Base-by-base conservation (phyloP, 2,797 vertebrate species). In the Triplophysa bombifrons region DNA sequence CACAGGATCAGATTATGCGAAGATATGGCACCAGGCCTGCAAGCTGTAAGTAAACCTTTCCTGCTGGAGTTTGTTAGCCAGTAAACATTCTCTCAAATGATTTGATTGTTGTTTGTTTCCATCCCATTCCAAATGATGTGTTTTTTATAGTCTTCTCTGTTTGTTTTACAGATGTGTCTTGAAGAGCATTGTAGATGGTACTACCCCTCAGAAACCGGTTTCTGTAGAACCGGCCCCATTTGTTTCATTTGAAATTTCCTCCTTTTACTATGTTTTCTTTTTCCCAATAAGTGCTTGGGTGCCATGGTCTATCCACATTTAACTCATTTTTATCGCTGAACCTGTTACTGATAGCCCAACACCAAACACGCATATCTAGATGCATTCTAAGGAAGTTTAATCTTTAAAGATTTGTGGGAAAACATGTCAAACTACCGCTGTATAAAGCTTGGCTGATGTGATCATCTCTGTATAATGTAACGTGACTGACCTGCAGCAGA, bases 1-100 rank as follows among this genome's bases (percentile, higher is more conserved):
- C 96, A 92, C 96, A 97, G 92, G 96, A 97, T 92, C 96, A 97
- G 93, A 97, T 97, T 85, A 97, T 97, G 95, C 94, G 95, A 93
- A 94, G 95, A 93, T 97, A 96, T 70, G 96, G 96, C 48, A 94
- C 95, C 87, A 92, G 96, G 87, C 95, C 96, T 86, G 94, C 96
- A 83, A 97, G 96, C 92, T 97, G 96, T 97, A 87, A 93, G 95
- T 10, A 1, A 67, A 16, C 41, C 60, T 41, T 38, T 27, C 58
- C 56, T 53, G 0, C 41, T 14, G 34, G 17, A 19, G 27, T 2
- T 41, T 64, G 58, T 61, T 30, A 27, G 25, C 3, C 25, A 2
- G 48, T 16, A 48, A n/a, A 48, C 30, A 7, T 48, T 67, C 13
- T n/a, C 4, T 67, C n/a, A 9, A 38, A n/a, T 38, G 13, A 41